Evolutionary conservation across 1,140 invertebrate genomes (phyloP).

Genomic region (Zaprionus lachaisei): DNA sequence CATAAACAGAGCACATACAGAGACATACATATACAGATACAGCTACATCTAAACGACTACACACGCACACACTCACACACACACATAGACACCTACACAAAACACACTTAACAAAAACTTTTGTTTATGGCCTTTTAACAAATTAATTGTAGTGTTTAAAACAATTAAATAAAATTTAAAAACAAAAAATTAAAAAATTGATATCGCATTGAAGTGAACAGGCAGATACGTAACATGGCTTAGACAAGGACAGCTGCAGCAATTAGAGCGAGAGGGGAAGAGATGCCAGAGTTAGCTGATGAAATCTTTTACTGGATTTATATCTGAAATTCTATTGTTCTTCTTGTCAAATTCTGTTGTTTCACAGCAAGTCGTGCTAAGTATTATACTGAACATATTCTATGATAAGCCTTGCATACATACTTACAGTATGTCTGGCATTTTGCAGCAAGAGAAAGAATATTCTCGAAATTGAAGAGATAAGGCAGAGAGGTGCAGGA

Average conservation of each 20-base stretch:
- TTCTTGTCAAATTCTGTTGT: not conserved
- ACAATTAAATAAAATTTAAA: conserved; percentile 56
- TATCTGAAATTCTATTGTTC: not conserved
- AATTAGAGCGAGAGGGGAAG: not conserved
- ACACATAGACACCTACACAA: not conserved
- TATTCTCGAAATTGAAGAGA: no score
- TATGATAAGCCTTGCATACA: no score
- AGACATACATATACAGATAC: conserved; percentile 2
- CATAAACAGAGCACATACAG: conserved; percentile 11
- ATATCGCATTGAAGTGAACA: not conserved
- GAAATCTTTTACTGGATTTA: not conserved
- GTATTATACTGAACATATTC: no score
- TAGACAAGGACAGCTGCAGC: conserved; percentile 1
- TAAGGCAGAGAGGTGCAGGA: no score
- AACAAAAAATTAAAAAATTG: conserved; percentile 13
- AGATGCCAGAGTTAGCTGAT: not conserved
- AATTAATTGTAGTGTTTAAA: conserved; percentile 60
- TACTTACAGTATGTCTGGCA: no score
- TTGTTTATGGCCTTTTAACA: conserved; percentile 59
- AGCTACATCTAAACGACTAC: conserved; percentile 4
- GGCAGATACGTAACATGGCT: not conserved
- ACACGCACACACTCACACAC: no score
- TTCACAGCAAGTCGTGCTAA: not conserved
- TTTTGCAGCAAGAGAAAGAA: no score
- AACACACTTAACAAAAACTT: conserved; percentile 39